These are phyloP conservation scores for Vulpes lagopus DNA, from an alignment of 2,113 vertebrate genomes.

Conservation along the genomic window DNA sequence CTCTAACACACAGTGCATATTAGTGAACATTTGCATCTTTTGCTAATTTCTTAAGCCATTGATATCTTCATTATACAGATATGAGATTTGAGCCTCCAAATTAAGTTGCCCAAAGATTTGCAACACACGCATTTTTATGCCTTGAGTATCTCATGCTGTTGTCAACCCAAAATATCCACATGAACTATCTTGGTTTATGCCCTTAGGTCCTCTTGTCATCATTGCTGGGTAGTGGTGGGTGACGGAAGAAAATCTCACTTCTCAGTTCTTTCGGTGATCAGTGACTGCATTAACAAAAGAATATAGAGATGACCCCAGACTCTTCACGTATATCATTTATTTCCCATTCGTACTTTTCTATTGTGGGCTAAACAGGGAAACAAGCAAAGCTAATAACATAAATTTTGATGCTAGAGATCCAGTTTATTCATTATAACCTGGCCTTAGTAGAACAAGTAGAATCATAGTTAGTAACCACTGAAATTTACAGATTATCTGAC, in stretches of 20 bases:
- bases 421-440: background rate
- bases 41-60: background rate
- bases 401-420: background rate
- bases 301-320: background rate
- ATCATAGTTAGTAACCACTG: background rate
- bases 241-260: background rate
- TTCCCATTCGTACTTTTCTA: background rate
- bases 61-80: background rate
- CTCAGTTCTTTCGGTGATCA: background rate
- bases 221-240: background rate
- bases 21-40: background rate
- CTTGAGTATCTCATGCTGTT: background rate
- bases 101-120: conserved; percentile 23
- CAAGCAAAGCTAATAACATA: background rate
- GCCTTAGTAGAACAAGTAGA: background rate
- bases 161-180: background rate
- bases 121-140: background rate
- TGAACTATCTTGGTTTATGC: background rate
- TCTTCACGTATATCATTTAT: background rate
- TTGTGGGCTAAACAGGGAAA: background rate
- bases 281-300: background rate
- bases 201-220: background rate
- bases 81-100: background rate
- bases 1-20: background rate
- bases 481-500: background rate